These are phyloP conservation scores for Naja naja DNA, from an alignment of 2,113 vertebrate genomes.

Conservation along the genomic window DNA sequence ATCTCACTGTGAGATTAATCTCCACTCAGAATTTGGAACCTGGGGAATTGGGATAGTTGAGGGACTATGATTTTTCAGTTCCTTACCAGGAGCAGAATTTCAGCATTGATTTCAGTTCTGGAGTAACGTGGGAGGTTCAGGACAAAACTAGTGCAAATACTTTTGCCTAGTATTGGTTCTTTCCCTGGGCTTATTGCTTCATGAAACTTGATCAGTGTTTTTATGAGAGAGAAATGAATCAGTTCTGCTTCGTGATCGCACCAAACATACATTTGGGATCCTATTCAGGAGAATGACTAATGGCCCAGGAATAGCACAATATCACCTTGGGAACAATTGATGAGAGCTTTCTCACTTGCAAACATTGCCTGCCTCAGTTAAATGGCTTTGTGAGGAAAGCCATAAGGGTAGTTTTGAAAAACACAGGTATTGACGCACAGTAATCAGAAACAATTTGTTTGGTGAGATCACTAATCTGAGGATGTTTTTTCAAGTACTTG, in stretches of 20 bases:
- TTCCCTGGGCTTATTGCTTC: background rate
- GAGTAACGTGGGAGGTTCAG: background rate
- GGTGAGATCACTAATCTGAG: background rate
- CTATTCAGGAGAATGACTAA: constrained; percentile 22
- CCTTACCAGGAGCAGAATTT: background rate
- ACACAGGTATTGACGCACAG: constrained; percentile 16
- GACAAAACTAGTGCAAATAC: background rate
- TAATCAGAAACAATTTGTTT: constrained; percentile 5
- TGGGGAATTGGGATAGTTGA: background rate
- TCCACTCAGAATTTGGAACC: background rate
- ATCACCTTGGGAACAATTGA: constrained; percentile 29
- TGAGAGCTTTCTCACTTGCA: background rate
- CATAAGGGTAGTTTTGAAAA: constrained; percentile 4
- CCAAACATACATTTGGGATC: constrained; percentile 5
- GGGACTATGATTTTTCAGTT: background rate
- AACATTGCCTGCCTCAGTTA: background rate
- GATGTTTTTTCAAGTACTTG: background rate
- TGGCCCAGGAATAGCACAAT: constrained; percentile 21
- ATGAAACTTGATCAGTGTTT: background rate
- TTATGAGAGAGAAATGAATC: constrained; percentile 28
- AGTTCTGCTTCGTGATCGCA: constrained; percentile 15
- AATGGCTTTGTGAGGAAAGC: constrained; percentile 2
- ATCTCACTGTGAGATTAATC: background rate
- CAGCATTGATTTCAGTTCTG: constrained; percentile 9
- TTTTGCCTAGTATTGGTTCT: background rate